Base-by-base conservation (phyloP, 2,113 vertebrate species). In the Grammomys dolichurus region DNA sequence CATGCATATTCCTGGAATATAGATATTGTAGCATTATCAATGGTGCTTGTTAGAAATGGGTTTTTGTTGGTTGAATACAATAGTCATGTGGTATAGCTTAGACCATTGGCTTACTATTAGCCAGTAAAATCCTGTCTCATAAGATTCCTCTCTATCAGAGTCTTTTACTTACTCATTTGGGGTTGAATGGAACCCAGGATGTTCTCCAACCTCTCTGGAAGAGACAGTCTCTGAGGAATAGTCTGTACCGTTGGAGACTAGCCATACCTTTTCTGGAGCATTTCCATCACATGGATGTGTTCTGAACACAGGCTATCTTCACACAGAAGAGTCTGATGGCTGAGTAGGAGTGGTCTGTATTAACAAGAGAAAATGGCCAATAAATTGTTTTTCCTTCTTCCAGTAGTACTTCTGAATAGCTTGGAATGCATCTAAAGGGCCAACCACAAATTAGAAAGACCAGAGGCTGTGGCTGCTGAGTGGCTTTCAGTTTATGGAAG, bases 101-200 rank as follows among this genome's bases (percentile, higher is more conserved):
- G 78, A 89, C 75, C 40, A 84, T 28, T 72, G 65, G 19, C 77
- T 76, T 70, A 54, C 6, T 86, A 40, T 36, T 76, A 77, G 20
- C 67, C 14, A 81, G n/a, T 90, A 81, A 95, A 96, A 93, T 92
- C 90, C 60, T 92, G 46, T 72, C 33, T 63, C 63, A 89, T 90
- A 93, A 91, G 70, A 96, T 95, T 73, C 31, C 54, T 80, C 48
- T 58, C 1, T 33, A 48, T 56, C 28, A 81, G 60, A 94, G 89
- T 31, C 24, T n/a, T 70, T 48, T 94, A 72, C 65, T 87, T 94
- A 76, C 28, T 87, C 76, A 63, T 43, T 86, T 93, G 70, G 48
- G 7, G 1, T 86, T 67, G 69, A 63, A 46, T 86, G 72, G 90
- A 87, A 31, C 36, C 63, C 80, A 72, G 36, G 78, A 89, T 20